Conservation (phyloP, 2,113 vertebrate species). For the Cepphus grylle region DNA sequence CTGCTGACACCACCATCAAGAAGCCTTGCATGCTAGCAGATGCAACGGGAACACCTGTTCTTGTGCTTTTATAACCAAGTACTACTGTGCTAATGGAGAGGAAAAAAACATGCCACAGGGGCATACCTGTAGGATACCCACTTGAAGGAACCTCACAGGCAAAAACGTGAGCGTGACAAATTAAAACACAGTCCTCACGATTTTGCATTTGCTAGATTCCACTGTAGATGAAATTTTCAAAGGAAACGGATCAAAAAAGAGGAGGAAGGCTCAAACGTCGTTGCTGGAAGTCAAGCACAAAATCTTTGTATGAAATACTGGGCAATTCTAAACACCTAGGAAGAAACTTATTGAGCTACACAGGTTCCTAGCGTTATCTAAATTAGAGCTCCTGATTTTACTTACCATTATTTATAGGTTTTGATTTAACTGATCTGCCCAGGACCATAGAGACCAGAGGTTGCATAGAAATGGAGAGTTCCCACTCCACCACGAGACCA, state of each 20-base stretch:
- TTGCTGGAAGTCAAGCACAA: neutral
- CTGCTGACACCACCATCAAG: neutral
- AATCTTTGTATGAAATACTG: neutral
- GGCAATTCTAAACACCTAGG: neutral
- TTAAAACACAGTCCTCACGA: neutral
- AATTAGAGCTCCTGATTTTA: neutral
- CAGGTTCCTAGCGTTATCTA: neutral
- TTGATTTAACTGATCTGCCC: neutral
- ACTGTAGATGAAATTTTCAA: neutral
- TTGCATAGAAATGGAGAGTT: neutral
- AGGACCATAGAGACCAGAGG: neutral
- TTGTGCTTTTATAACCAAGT: neutral
- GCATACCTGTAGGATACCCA: neutral
- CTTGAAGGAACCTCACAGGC: neutral
- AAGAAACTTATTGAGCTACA: neutral
- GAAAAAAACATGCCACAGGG: neutral
- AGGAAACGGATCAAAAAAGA: neutral
- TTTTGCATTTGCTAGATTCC: neutral
- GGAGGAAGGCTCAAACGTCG: neutral
- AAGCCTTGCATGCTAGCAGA: neutral
- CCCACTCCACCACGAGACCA: accelerated
- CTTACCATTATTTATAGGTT: neutral
- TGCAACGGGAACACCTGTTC: neutral
- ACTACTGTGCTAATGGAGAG: neutral
- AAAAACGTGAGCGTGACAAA: neutral